phyloP scores from a whole-genome alignment of 2,797 vertebrate species.

The Naso thynnoides region DNA sequence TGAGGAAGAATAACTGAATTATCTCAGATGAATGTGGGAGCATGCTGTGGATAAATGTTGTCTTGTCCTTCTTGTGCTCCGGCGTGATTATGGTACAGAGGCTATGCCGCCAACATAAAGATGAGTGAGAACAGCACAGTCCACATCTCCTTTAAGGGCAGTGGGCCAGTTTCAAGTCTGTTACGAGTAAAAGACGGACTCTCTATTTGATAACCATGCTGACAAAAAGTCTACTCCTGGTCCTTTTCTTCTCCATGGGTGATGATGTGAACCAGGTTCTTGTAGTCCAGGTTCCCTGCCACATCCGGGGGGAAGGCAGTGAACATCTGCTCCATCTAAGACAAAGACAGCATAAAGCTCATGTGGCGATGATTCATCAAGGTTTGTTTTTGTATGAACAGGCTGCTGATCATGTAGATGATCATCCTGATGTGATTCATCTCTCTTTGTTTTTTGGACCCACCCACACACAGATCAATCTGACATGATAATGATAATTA shows the following conservation, averaged over 20 bases:
- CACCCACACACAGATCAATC: slow-evolving; percentile 29
- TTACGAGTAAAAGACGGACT: background rate
- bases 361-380: slow-evolving; percentile 37
- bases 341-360: slow-evolving; percentile 1
- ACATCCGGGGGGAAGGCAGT: slow-evolving; percentile 94
- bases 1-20: slow-evolving; percentile 22
- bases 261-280: slow-evolving; percentile 96
- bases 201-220: slow-evolving; percentile 10
- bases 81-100: slow-evolving; percentile 27
- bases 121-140: slow-evolving; percentile 35
- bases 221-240: slow-evolving; percentile 77
- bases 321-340: slow-evolving; percentile 96
- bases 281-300: slow-evolving; percentile 94
- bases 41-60: slow-evolving; percentile 2
- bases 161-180: slow-evolving; percentile 29
- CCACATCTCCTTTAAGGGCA: slow-evolving; percentile 32
- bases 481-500: slow-evolving; percentile 46
- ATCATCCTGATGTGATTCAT: slow-evolving; percentile 32
- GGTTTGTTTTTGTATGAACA: slow-evolving; percentile 1
- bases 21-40: slow-evolving; percentile 27
- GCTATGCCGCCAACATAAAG: slow-evolving; percentile 23
- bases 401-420: slow-evolving; percentile 16
- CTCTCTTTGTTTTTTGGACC: slow-evolving; percentile 13
- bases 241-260: slow-evolving; percentile 98
- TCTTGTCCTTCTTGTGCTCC: slow-evolving; percentile 16